Evolutionary conservation across 2,113 vertebrate genomes (phyloP).

Genomic region (Alouatta palliata): DNA sequence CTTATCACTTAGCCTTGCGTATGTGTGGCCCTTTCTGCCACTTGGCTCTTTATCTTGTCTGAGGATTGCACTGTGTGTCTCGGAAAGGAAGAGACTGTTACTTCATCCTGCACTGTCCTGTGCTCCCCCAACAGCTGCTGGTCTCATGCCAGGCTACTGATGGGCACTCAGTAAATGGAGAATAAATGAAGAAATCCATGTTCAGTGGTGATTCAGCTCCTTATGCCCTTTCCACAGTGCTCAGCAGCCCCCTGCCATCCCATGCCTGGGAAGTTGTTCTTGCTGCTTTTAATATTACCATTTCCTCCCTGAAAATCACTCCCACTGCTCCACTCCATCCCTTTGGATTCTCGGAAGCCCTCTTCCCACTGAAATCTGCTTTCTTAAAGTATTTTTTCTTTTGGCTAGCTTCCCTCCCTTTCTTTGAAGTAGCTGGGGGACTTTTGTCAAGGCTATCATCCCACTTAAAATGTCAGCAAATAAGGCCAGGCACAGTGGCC

Average conservation of each 20-base stretch:
- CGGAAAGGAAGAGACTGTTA: neutral
- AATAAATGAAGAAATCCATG: neutral
- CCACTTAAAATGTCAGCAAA: neutral
- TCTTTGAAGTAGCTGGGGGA: neutral
- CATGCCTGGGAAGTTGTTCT: neutral
- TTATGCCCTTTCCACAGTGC: neutral
- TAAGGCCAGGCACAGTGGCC: too few relatives aligned
- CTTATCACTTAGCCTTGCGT: conserved; percentile 36
- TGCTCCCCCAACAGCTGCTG: neutral
- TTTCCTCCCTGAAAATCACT: neutral
- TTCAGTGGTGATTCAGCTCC: conserved; percentile 27
- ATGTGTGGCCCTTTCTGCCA: neutral
- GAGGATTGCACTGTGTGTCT: neutral
- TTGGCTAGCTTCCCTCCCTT: neutral
- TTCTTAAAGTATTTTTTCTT: neutral
- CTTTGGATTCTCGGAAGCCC: neutral
- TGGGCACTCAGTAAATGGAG: neutral
- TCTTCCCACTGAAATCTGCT: neutral
- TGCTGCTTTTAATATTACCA: neutral
- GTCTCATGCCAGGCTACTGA: conserved; percentile 41
- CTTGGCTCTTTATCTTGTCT: conserved; percentile 49
- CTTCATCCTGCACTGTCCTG: neutral
- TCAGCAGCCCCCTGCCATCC: neutral
- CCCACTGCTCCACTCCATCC: neutral
- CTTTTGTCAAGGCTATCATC: neutral